Evolutionary conservation across 2,888 invertebrate genomes (phyloP).

Genomic region (Sphaeridia pumilis): DNA sequence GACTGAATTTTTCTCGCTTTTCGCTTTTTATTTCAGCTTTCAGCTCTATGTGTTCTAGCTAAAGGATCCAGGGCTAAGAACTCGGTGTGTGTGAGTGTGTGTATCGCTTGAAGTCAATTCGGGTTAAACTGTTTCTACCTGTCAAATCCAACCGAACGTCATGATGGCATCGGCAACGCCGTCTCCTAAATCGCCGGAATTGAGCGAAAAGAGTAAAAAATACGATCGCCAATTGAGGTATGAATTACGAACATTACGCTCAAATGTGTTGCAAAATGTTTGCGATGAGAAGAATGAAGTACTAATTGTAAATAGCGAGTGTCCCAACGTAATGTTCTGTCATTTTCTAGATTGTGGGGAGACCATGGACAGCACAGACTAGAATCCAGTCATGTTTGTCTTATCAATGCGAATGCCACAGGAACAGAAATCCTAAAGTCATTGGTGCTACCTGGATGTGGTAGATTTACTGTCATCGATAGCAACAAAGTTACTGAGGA

Average conservation of each 20-base stretch:
- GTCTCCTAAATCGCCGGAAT: constrained; percentile 59
- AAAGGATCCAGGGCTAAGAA: no score
- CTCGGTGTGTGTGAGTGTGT: no score
- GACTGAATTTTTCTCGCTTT: no score
- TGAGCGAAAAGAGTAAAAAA: constrained; percentile 61
- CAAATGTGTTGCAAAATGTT: no score
- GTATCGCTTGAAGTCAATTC: no score
- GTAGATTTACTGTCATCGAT: constrained; percentile 85
- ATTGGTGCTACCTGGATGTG: constrained; percentile 85
- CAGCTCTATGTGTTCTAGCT: no score
- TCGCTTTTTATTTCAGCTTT: no score
- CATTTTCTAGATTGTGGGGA: constrained; percentile 74
- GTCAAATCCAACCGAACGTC: no score
- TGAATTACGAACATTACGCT: constrained; percentile 14
- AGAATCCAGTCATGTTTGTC: constrained; percentile 78
- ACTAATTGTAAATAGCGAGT: neutral
- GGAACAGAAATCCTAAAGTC: constrained; percentile 94
- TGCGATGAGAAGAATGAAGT: constrained; percentile 27
- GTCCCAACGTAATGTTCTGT: no score
- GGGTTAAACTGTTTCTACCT: no score
- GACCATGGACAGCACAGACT: constrained; percentile 89
- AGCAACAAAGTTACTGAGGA: constrained; percentile 74
- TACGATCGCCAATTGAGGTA: constrained; percentile 68
- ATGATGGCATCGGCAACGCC: constrained; percentile 45
- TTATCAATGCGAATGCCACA: constrained; percentile 83